phyloP scores from a whole-genome alignment of 2,888 invertebrate genomes.

The Tetragnatha montana region DNA sequence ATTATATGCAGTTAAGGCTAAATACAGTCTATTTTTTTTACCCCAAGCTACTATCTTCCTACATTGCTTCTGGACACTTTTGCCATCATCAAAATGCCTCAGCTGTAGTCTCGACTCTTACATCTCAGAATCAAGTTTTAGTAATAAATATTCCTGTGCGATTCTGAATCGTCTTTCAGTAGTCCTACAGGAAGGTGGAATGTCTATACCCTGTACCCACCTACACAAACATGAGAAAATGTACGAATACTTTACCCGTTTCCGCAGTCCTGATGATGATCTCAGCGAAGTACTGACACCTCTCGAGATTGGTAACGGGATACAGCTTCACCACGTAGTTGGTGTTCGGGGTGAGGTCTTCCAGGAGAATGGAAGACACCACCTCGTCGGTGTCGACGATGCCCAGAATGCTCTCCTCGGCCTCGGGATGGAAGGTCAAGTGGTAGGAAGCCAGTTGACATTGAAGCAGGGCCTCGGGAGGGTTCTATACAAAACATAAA shows the following conservation, averaged over 20 bases:
- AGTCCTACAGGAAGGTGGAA: too few species aligned
- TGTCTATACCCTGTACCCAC: background rate
- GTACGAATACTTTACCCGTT: conserved; percentile 34
- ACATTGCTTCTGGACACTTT: too few species aligned
- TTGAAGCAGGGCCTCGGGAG: conserved; percentile 26
- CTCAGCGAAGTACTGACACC: conserved; percentile 41
- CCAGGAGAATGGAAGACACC: background rate
- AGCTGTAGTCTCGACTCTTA: too few species aligned
- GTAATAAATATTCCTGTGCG: too few species aligned
- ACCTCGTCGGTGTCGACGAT: conserved; percentile 6
- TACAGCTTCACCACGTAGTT: conserved; percentile 52
- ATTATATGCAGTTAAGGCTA: too few species aligned
- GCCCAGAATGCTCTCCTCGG: conserved; percentile 12
- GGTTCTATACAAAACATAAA: conserved; percentile 21
- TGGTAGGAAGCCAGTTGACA: conserved; percentile 40
- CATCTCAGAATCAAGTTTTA: too few species aligned
- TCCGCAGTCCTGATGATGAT: conserved; percentile 54
- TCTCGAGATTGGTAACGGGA: conserved; percentile 44
- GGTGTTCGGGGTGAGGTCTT: conserved; percentile 47
- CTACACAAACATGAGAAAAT: too few species aligned
- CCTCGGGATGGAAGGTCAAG: conserved; percentile 51
- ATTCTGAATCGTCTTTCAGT: too few species aligned
- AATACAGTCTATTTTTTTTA: too few species aligned
- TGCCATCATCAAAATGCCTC: too few species aligned
- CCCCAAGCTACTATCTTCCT: too few species aligned